A percentile compares a stretch with the other conserved stretches of the same genome.
Evolutionary conservation across 2,113 vertebrate genomes (phyloP).

Genomic region (Corvus cornix): DNA sequence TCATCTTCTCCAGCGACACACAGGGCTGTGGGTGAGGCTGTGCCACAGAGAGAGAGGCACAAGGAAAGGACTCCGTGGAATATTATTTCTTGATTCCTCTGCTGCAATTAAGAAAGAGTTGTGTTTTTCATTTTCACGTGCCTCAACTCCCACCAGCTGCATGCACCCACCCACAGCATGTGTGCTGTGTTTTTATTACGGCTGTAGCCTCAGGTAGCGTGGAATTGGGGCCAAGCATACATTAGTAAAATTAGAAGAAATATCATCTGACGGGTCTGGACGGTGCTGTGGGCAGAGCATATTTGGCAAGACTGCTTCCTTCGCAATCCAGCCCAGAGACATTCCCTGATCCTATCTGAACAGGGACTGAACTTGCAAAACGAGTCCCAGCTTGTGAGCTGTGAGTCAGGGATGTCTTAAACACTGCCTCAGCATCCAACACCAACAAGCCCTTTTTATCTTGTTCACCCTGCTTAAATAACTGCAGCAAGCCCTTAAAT

Average conservation of each 20-base stretch:
- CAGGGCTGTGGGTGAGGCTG: neutral
- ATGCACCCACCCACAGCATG: constrained; percentile 26
- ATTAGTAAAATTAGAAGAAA: constrained; percentile 67
- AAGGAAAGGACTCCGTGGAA: neutral
- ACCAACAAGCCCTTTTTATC: constrained; percentile 9
- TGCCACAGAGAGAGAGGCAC: neutral
- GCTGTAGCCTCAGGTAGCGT: constrained; percentile 58
- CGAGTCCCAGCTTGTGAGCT: constrained; percentile 49
- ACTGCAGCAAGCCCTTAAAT: neutral
- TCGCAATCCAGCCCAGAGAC: constrained; percentile 51
- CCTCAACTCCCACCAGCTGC: constrained; percentile 51
- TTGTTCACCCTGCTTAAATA: constrained; percentile 25
- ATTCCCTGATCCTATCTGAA: constrained; percentile 67
- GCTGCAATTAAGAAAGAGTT: neutral
- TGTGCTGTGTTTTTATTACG: constrained; percentile 41
- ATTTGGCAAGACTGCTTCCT: constrained; percentile 63
- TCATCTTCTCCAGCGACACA: neutral
- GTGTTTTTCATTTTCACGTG: constrained; percentile 36
- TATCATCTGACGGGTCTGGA: constrained; percentile 67
- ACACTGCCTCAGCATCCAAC: constrained; percentile 36
- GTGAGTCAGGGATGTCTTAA: constrained; percentile 46
- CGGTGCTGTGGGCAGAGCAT: constrained; percentile 60
- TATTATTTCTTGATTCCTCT: neutral
- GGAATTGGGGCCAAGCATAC: constrained; percentile 55
- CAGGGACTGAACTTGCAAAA: constrained; percentile 54